These are phyloP conservation scores for Diplazon laetatorius DNA, from an alignment of 2,888 invertebrate species.

Conservation along the genomic window DNA sequence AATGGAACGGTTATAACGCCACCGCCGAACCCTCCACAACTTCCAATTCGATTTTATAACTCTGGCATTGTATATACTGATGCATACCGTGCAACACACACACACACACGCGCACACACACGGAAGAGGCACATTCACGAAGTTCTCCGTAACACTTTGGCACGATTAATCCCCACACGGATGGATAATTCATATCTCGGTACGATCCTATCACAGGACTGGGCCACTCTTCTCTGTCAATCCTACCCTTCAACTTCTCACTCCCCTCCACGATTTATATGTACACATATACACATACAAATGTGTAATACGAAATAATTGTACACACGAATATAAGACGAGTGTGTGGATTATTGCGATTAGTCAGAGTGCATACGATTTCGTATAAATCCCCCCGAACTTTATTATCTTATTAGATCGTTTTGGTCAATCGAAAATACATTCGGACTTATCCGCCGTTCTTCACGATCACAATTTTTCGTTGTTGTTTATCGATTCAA, in stretches of 20 bases:
- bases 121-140: no score
- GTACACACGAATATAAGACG: no score
- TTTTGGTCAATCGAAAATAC: neutral
- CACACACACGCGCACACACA: no score
- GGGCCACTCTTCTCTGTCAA: conserved; percentile 17
- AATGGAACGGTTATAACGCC: conserved; percentile 3
- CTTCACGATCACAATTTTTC: neutral
- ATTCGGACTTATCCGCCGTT: neutral
- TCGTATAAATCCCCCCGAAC: neutral
- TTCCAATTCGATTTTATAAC: conserved; percentile 57
- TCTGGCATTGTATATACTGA: no score
- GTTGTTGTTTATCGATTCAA: neutral
- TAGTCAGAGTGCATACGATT: neutral
- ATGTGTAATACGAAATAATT: no score
- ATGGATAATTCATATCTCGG: conserved; percentile 58
- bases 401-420: neutral
- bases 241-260: neutral
- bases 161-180: conserved; percentile 51
- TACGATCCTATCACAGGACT: conserved; percentile 55
- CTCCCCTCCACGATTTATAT: no score
- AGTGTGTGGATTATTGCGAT: neutral
- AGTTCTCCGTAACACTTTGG: conserved; percentile 5
- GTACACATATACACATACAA: no score
- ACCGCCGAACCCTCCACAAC: conserved; percentile 41
- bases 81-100: neutral